phyloP scores from a whole-genome alignment of 2,888 invertebrate genomes.

The Caprella mutica region DNA sequence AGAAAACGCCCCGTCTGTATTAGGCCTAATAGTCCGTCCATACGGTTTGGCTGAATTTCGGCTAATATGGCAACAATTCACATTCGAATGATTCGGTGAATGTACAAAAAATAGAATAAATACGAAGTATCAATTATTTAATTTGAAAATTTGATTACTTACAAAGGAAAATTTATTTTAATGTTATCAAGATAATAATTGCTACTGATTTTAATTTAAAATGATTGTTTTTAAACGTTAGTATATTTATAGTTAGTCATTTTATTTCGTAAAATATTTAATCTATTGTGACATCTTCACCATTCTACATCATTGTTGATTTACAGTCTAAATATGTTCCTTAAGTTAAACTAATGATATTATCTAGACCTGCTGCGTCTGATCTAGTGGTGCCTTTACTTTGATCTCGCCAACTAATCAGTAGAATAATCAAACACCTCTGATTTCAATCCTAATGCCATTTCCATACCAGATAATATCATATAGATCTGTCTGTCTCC shows the following conservation, averaged over 20 bases:
- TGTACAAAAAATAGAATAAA: no score
- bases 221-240: neutral
- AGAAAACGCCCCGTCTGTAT: no score
- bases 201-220: no score
- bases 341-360: neutral
- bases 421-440: neutral
- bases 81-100: no score
- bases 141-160: no score
- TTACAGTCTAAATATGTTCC: neutral
- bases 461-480: neutral
- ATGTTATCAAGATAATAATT: no score
- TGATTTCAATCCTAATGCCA: neutral
- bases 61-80: no score
- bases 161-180: no score
- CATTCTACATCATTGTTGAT: neutral
- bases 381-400: neutral
- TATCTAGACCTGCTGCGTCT: neutral
- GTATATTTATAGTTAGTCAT: conserved; percentile 7
- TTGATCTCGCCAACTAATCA: neutral
- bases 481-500: neutral
- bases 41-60: no score
- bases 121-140: no score
- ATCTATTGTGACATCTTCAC: neutral
- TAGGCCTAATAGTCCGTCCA: no score
- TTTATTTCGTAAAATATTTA: neutral